phyloP scores from a whole-genome alignment of 1,140 invertebrate genomes.

The Ips typographus region DNA sequence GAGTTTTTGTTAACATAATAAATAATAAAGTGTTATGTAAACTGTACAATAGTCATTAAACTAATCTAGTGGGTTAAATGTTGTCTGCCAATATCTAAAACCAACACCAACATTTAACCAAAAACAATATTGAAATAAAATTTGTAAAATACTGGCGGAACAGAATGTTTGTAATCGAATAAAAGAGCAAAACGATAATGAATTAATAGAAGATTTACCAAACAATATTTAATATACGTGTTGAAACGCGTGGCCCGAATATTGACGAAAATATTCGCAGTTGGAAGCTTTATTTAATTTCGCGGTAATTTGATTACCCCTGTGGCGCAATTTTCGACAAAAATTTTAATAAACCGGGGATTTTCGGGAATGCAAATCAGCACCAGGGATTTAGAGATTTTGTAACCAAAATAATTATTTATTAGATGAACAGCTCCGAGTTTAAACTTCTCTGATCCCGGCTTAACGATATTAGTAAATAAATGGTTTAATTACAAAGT shows the following conservation, averaged over 20 bases:
- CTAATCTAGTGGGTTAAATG: no score
- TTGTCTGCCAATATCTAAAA: no score
- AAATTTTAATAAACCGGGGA: conserved; percentile 16
- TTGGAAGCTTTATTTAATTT: conserved; percentile 21
- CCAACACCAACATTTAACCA: neutral
- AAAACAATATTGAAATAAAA: conserved; percentile 1
- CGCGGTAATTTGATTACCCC: conserved; percentile 10
- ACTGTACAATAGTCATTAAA: no score
- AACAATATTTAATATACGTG: conserved; percentile 23
- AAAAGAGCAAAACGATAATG: neutral
- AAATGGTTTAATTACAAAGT: no score
- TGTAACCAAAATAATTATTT: neutral
- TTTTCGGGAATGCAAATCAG: conserved; percentile 2
- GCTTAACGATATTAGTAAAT: no score
- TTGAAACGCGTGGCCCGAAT: conserved; percentile 17
- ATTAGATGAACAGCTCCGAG: no score
- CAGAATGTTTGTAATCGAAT: conserved; percentile 1
- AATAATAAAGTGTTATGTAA: no score
- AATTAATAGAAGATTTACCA: conserved; percentile 19
- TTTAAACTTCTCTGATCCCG: no score
- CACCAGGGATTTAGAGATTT: neutral
- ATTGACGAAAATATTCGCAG: conserved; percentile 21
- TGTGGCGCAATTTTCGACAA: conserved; percentile 10
- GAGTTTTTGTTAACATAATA: no score
- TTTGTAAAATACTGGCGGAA: neutral